Conservation (phyloP, 2,797 vertebrate species). For the Ceryle rudis region DNA sequence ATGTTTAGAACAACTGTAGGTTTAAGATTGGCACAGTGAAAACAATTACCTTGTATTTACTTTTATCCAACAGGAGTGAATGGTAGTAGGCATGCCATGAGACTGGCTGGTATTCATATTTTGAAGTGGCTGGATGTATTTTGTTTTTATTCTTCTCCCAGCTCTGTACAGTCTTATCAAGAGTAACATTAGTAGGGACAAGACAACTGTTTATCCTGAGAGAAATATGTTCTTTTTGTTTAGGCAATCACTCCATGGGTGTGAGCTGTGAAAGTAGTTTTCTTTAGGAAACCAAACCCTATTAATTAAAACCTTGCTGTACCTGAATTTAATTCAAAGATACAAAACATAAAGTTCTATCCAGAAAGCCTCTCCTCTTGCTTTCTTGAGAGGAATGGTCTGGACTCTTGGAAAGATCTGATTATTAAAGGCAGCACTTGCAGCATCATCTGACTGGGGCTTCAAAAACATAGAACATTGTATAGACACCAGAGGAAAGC, state of each 20-base stretch:
- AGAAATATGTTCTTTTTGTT: rapidly evolving
- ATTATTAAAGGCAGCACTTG: background rate
- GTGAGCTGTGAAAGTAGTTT: background rate
- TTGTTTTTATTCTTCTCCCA: background rate
- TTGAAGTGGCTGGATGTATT: background rate
- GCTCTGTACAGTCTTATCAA: background rate
- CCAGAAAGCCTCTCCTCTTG: background rate
- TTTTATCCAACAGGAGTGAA: background rate
- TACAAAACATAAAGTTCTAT: background rate
- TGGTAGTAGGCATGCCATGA: rapidly evolving
- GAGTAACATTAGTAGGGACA: background rate
- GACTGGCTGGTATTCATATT: background rate
- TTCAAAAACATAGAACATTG: background rate
- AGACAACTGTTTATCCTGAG: background rate
- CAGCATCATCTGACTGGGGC: background rate
- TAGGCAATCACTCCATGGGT: background rate
- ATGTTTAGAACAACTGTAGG: background rate
- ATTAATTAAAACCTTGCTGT: background rate
- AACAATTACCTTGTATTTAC: background rate
- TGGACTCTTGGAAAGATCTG: background rate
- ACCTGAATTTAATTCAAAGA: background rate
- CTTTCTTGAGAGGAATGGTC: background rate
- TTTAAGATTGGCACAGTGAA: no score
- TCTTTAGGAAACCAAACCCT: background rate
- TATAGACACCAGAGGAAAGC: background rate